These are phyloP conservation scores for Copidosoma floridanum DNA, from an alignment of 1,140 invertebrate genomes.

Conservation along the genomic window DNA sequence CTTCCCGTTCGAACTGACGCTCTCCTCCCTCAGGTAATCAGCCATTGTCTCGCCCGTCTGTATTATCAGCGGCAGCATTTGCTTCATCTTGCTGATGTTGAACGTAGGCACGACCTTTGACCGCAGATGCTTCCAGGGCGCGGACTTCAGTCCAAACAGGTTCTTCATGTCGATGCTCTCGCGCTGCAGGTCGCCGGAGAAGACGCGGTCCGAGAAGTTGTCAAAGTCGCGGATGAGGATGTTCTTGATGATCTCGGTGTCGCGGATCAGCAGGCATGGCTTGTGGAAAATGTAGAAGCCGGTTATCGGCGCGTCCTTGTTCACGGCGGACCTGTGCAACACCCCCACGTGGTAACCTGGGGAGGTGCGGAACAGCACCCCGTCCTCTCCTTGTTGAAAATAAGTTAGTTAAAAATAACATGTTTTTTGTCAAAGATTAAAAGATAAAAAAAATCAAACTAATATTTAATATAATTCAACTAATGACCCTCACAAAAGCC, in stretches of 20 bases:
- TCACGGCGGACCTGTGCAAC: background rate
- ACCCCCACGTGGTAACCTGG: background rate
- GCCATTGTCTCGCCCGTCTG: slow-evolving; percentile 17
- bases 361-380: background rate
- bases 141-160: slow-evolving; percentile 35
- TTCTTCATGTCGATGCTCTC: slow-evolving; percentile 37
- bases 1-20: slow-evolving; percentile 1
- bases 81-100: slow-evolving; percentile 48
- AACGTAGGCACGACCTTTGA: slow-evolving; percentile 50
- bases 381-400: too few relatives aligned
- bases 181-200: slow-evolving; percentile 26
- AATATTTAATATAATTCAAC: too few relatives aligned
- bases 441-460: too few relatives aligned
- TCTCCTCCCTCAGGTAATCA: slow-evolving; percentile 21
- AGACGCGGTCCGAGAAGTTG: slow-evolving; percentile 51
- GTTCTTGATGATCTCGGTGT: slow-evolving; percentile 33
- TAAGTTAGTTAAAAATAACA: too few relatives aligned
- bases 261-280: slow-evolving; percentile 30
- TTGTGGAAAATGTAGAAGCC: too few relatives aligned
- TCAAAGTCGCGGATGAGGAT: slow-evolving; percentile 55
- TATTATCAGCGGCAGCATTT: slow-evolving; percentile 41
- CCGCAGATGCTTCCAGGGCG: slow-evolving; percentile 45
- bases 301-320: slow-evolving; percentile 34
- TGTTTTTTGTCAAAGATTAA: too few relatives aligned
- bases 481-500: too few relatives aligned